phyloP scores from a whole-genome alignment of 2,797 vertebrate genomes.

The Acipenser oxyrinchus region DNA sequence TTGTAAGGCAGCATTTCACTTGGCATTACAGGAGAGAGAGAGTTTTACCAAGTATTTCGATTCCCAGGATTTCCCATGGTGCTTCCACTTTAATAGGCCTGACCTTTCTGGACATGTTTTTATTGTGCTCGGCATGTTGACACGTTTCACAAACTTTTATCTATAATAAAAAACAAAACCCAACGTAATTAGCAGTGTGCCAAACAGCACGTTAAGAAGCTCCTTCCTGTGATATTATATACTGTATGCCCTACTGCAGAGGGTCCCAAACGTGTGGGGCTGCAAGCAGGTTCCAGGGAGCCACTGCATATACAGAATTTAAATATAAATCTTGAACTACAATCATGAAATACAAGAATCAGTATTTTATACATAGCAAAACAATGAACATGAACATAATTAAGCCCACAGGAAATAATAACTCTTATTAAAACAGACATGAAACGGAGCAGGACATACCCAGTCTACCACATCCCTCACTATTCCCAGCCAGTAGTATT shows the following conservation, averaged over 20 bases:
- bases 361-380: no score
- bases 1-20: background rate
- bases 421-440: background rate
- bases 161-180: constrained; percentile 39
- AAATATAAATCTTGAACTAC: no score
- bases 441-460: constrained; percentile 44
- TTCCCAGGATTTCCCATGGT: constrained; percentile 76
- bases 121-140: constrained; percentile 73
- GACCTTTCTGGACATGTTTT: constrained; percentile 56
- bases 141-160: constrained; percentile 85
- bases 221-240: no score
- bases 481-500: constrained; percentile 88
- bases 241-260: no score
- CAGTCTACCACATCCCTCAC: constrained; percentile 87
- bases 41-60: constrained; percentile 67
- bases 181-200: no score
- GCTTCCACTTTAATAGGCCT: constrained; percentile 70
- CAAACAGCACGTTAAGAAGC: no score
- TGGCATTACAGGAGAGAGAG: background rate
- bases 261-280: no score
- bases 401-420: no score
- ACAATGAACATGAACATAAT: no score
- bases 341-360: no score
- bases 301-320: no score
- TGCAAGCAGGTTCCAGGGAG: no score